Evolutionary conservation across 2,113 vertebrate species (phyloP).

Genomic region (Nesospiza acunhae): DNA sequence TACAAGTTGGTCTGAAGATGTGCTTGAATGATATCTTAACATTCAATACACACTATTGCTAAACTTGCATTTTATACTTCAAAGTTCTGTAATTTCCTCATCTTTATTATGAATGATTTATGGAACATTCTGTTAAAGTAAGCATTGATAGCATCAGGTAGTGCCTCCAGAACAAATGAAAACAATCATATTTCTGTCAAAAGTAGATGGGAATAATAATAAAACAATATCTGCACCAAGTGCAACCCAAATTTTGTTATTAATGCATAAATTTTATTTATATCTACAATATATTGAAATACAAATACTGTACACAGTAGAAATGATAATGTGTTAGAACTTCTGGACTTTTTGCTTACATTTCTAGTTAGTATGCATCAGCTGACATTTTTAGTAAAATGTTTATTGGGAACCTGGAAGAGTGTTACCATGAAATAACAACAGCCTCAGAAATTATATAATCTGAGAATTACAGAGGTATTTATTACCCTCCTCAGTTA

Average conservation of each 20-base stretch:
- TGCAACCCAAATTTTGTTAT: neutral
- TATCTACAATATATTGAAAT: neutral
- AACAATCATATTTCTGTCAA: conserved; percentile 19
- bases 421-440: neutral
- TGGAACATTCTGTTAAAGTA: conserved; percentile 42
- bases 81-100: conserved; percentile 62
- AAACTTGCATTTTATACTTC: conserved; percentile 40
- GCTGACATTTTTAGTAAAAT: neutral
- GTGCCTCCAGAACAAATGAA: conserved; percentile 39
- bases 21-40: conserved; percentile 34
- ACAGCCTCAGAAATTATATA: neutral
- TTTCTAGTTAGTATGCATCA: neutral
- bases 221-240: neutral
- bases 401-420: neutral
- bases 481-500: conserved; percentile 12
- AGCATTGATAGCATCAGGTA: conserved; percentile 37
- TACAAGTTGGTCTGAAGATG: conserved; percentile 36
- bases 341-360: neutral
- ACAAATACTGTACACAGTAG: neutral
- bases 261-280: neutral
- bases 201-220: neutral
- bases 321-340: neutral
- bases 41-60: conserved; percentile 3
- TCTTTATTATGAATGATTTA: conserved; percentile 27
- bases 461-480: neutral